phyloP scores from a whole-genome alignment of 2,113 vertebrate species.

The Ibidorhyncha struthersii region DNA sequence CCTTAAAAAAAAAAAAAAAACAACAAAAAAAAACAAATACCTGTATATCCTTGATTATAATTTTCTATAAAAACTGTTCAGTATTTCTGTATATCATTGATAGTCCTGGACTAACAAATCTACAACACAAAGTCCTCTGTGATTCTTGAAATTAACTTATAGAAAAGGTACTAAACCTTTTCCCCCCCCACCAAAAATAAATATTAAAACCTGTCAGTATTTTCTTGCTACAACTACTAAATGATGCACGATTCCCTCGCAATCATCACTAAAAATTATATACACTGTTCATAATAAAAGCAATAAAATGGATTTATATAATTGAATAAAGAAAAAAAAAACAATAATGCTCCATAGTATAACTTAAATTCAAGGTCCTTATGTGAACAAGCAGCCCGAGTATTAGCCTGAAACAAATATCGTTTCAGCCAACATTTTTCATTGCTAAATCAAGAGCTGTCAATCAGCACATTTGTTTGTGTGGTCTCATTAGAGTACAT shows the following conservation, averaged over 20 bases:
- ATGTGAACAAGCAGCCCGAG: not conserved
- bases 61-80: not conserved
- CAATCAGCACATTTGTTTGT: conserved; percentile 71
- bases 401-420: conserved; percentile 27
- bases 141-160: not conserved
- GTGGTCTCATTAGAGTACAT: conserved; percentile 63
- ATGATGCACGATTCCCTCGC: not conserved
- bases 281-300: not conserved
- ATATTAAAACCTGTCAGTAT: not conserved
- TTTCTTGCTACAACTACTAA: not conserved
- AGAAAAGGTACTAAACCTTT: not conserved
- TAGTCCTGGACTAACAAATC: not conserved
- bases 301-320: not conserved
- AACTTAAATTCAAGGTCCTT: not conserved
- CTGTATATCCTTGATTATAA: not conserved
- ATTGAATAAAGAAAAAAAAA: not conserved
- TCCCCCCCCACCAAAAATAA: not conserved
- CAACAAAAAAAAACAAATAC: not conserved
- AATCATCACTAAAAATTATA: conserved; percentile 3
- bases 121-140: not conserved
- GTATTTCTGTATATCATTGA: not conserved
- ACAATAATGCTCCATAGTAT: not conserved
- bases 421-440: conserved; percentile 37
- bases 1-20: not conserved
- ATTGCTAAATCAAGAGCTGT: conserved; percentile 66